Percentiles rank a stretch among this genome's conserved stretches.
These are phyloP conservation scores for Scrobipalpa atriplicella DNA, from an alignment of 2,888 invertebrate species.

Conservation along the genomic window DNA sequence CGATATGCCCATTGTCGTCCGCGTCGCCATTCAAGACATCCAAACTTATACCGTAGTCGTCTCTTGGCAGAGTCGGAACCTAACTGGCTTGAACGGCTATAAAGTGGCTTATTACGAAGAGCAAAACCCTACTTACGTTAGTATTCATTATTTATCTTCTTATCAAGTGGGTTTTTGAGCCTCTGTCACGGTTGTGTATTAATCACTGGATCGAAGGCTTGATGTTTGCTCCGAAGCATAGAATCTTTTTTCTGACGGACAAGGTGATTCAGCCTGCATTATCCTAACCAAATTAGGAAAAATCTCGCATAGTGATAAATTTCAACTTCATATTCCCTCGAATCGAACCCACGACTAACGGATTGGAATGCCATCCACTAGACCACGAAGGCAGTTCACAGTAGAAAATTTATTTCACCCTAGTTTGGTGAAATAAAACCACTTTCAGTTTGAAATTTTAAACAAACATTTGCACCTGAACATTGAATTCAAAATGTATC, in stretches of 20 bases:
- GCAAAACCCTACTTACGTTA: conserved; percentile 79
- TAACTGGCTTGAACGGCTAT: conserved; percentile 92
- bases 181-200: too few relatives aligned
- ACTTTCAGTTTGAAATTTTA: conserved; percentile 20
- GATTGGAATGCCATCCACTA: too few relatives aligned
- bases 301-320: too few relatives aligned
- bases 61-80: conserved; percentile 95
- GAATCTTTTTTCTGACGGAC: too few relatives aligned
- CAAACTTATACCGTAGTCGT: conserved; percentile 93
- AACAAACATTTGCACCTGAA: conserved; percentile 44
- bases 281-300: too few relatives aligned
- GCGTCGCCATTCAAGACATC: conserved; percentile 93
- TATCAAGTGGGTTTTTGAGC: too few relatives aligned
- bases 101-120: conserved; percentile 91
- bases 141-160: conserved; percentile 40
- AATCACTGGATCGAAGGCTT: too few relatives aligned
- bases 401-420: background rate
- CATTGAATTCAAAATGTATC: conserved; percentile 31
- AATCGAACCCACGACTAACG: background rate
- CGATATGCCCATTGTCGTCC: conserved; percentile 91
- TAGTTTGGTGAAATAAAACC: conserved; percentile 18
- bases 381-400: background rate
- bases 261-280: too few relatives aligned
- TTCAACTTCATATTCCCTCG: background rate
- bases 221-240: too few relatives aligned